phyloP scores from a whole-genome alignment of 2,797 vertebrate genomes.

The Triplophysa bombifrons region DNA sequence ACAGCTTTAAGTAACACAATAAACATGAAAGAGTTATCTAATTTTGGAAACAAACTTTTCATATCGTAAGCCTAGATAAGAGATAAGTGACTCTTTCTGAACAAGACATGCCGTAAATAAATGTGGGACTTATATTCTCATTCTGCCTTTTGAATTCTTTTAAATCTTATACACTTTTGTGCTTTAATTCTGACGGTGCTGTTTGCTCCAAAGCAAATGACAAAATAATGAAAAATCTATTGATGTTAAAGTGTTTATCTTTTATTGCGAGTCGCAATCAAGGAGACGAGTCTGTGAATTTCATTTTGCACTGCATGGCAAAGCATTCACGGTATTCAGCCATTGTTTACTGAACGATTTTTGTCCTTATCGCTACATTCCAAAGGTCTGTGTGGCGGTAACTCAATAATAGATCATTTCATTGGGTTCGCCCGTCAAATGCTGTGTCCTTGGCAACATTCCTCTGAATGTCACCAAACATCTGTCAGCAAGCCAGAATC shows the following conservation, averaged over 20 bases:
- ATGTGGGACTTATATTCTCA: conserved; percentile 15
- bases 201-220: neutral
- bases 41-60: too few species aligned
- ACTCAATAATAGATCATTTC: conserved; percentile 46
- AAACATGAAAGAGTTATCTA: too few species aligned
- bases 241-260: neutral
- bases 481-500: conserved; percentile 49
- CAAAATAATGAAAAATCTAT: neutral
- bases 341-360: conserved; percentile 51
- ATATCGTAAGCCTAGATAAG: too few species aligned
- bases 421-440: conserved; percentile 40
- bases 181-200: conserved; percentile 7
- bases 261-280: neutral
- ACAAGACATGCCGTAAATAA: conserved; percentile 8
- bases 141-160: conserved; percentile 8
- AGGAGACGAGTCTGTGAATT: neutral
- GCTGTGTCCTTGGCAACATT: conserved; percentile 46
- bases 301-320: conserved; percentile 11
- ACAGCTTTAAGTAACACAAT: too few species aligned
- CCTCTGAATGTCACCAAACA: conserved; percentile 57
- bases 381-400: conserved; percentile 47
- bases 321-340: conserved; percentile 26
- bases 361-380: conserved; percentile 51
- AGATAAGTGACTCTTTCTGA: neutral
- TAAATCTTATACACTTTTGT: neutral